Conservation (phyloP, 1,140 invertebrate species). For the Drosophila takahashii region DNA sequence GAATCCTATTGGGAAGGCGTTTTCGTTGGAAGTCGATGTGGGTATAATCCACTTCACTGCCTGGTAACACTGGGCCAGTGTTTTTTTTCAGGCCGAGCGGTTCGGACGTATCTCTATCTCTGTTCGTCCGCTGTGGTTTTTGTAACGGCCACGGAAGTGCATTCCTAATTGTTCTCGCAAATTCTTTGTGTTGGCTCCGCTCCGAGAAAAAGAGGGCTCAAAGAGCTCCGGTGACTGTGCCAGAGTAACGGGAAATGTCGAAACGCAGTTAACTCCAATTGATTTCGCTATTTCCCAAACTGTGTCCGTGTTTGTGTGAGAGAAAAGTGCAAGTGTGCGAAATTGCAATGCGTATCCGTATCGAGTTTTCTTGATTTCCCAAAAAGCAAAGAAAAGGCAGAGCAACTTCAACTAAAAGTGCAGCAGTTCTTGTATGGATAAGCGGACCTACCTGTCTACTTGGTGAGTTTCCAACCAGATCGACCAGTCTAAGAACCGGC, state of each 20-base stretch:
- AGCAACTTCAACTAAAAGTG: conserved; percentile 21
- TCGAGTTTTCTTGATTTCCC: conserved; percentile 75
- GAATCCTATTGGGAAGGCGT: too few species aligned
- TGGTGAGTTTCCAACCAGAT: conserved; percentile 40
- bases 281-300: not conserved
- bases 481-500: conserved; percentile 25
- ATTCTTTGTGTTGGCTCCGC: conserved; percentile 6
- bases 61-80: not conserved
- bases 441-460: conserved; percentile 26
- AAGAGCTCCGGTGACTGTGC: not conserved
- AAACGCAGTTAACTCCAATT: conserved; percentile 15
- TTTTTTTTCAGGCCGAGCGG: conserved; percentile 1
- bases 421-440: conserved; percentile 52
- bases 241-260: conserved; percentile 9
- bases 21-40: too few species aligned
- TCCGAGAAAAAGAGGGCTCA: not conserved
- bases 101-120: conserved; percentile 1
- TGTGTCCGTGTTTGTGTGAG: conserved; percentile 12
- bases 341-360: conserved; percentile 67
- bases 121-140: not conserved
- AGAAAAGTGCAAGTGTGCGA: conserved; percentile 36
- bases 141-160: conserved; percentile 8
- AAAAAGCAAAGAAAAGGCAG: conserved; percentile 31
- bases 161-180: conserved; percentile 13
- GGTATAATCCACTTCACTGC: too few species aligned